Conservation (phyloP, 2,797 vertebrate genomes). For the Cirrhinus mrigala region DNA sequence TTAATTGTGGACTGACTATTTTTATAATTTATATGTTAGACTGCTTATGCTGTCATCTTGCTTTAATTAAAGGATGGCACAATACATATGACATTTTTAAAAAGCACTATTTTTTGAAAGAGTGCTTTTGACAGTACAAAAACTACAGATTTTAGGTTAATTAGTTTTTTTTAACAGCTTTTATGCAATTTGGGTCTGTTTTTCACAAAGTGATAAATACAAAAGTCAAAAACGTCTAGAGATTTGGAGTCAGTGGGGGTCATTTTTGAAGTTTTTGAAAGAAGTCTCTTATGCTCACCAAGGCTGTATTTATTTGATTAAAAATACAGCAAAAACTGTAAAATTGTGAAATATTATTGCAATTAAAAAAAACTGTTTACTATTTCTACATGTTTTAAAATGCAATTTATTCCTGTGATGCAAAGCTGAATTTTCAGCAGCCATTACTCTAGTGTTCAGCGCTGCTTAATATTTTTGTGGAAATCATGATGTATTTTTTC, state of each 20-base stretch:
- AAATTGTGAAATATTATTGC: neutral
- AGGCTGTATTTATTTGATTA: neutral
- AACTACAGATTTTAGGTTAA: no score
- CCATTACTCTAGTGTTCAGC: neutral
- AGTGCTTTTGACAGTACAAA: no score
- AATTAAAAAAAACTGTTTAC: neutral
- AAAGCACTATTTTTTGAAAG: no score
- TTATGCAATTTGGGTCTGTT: neutral
- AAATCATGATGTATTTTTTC: neutral
- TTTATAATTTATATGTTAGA: no score
- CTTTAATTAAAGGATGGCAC: no score
- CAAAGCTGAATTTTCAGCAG: neutral
- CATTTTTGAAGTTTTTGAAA: neutral
- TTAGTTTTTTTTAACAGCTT: neutral
- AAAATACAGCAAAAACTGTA: neutral
- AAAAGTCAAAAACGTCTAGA: no score
- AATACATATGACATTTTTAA: no score
- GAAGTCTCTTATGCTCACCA: neutral
- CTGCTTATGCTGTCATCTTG: no score
- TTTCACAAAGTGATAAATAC: neutral
- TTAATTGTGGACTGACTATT: no score
- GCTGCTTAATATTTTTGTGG: neutral
- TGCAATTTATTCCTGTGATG: neutral
- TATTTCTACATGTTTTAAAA: neutral
- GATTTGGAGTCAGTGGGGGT: neutral